Evolutionary conservation across 2,797 vertebrate species (phyloP).

Genomic region (Limosa lapponica): DNA sequence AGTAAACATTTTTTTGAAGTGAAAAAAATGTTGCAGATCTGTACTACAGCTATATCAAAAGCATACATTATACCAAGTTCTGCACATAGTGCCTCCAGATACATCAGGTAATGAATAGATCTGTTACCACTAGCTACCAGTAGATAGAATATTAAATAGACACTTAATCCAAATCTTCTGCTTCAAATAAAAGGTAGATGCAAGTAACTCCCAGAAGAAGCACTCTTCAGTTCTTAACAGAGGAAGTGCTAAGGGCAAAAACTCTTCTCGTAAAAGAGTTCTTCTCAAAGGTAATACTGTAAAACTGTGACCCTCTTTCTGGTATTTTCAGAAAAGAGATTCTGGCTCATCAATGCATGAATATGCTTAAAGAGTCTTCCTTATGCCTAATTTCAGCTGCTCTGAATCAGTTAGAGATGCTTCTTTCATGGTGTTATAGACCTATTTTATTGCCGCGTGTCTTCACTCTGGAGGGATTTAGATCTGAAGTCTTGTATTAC

Average conservation of each 20-base stretch:
- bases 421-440: neutral
- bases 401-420: neutral
- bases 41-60: neutral
- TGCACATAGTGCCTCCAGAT: neutral
- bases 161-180: conserved; percentile 14
- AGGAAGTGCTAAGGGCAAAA: neutral
- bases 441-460: neutral
- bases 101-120: neutral
- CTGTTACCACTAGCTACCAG: neutral
- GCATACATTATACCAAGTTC: neutral
- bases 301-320: neutral
- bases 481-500: neutral
- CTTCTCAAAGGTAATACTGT: neutral
- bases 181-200: conserved; percentile 17
- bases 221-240: neutral
- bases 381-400: neutral
- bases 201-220: neutral
- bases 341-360: neutral
- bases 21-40: neutral
- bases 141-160: neutral
- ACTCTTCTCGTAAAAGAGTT: neutral
- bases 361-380: neutral
- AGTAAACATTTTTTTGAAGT: neutral
- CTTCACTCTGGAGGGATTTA: neutral
- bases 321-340: neutral